These are phyloP conservation scores for Laspeyria flexula DNA, from an alignment of 2,888 invertebrate species.

Conservation along the genomic window DNA sequence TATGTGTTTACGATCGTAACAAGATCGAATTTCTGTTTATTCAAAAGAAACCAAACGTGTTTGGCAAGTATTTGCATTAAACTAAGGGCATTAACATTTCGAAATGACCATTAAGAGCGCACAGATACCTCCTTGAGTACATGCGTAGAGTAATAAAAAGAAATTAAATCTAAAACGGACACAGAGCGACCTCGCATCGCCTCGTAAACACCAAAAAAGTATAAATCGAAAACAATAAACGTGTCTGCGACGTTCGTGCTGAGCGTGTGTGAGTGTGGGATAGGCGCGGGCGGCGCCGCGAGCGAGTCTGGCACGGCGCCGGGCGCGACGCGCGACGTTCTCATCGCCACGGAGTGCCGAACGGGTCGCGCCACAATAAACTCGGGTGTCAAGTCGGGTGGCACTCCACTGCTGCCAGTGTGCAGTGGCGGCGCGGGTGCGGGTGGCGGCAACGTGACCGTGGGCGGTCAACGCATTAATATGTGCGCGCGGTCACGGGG, in stretches of 20 bases:
- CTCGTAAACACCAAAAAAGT: conserved; percentile 80
- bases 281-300: conserved; percentile 1
- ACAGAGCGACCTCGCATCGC: conserved; percentile 71
- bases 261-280: conserved; percentile 3
- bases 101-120: conserved; percentile 36
- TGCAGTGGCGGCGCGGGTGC: conserved; percentile 1
- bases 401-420: conserved; percentile 26
- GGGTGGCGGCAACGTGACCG: conserved; percentile 58
- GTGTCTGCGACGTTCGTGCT: conserved; percentile 65
- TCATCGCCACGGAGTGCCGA: conserved; percentile 32
- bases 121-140: conserved; percentile 45
- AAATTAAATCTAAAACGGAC: conserved; percentile 73
- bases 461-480: conserved; percentile 82
- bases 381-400: conserved; percentile 56
- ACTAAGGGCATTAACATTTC: conserved; percentile 43
- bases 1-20: conserved; percentile 21
- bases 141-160: conserved; percentile 61
- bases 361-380: conserved; percentile 53
- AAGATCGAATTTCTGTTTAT: conserved; percentile 31
- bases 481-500: conserved; percentile 81
- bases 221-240: conserved; percentile 79
- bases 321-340: background rate
- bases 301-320: conserved; percentile 6
- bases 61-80: conserved; percentile 42
- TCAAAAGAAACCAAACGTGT: conserved; percentile 35